phyloP scores from a whole-genome alignment of 2,888 invertebrate genomes.

The Epinotia bilunana region DNA sequence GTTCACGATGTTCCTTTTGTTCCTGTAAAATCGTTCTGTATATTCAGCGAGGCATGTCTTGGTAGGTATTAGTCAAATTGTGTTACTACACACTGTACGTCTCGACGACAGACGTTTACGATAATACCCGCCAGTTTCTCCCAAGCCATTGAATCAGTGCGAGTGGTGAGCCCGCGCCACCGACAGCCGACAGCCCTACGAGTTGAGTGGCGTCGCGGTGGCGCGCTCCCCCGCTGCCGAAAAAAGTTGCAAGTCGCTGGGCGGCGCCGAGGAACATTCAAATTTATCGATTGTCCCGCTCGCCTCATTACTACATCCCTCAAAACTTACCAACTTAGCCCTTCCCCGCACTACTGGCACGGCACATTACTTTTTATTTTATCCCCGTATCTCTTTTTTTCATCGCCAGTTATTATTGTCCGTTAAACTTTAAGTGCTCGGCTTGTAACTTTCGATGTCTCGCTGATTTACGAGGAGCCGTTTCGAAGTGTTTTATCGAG shows the following conservation, averaged over 20 bases:
- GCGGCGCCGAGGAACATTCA: constrained; percentile 83
- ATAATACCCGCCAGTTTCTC: constrained; percentile 20
- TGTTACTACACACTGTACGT: constrained; percentile 16
- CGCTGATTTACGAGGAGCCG: constrained; percentile 80
- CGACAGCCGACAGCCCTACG: constrained; percentile 41
- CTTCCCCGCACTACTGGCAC: constrained; percentile 77
- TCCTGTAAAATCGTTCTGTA: background rate
- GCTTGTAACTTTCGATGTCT: constrained; percentile 82
- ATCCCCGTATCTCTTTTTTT: constrained; percentile 72
- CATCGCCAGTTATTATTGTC: constrained; percentile 82
- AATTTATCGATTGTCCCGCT: constrained; percentile 84
- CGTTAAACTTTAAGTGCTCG: constrained; percentile 84
- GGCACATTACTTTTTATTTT: constrained; percentile 81
- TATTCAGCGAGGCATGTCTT: background rate
- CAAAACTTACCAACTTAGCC: constrained; percentile 82
- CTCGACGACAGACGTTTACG: constrained; percentile 25
- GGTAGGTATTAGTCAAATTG: constrained; percentile 18
- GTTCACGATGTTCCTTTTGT: no score
- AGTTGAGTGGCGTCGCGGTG: constrained; percentile 70
- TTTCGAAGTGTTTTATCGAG: constrained; percentile 83
- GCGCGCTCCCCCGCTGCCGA: constrained; percentile 76
- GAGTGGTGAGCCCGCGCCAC: constrained; percentile 4
- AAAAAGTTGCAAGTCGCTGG: constrained; percentile 83
- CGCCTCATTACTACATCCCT: constrained; percentile 82
- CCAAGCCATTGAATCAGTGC: constrained; percentile 32